phyloP scores from a whole-genome alignment of 2,888 invertebrate genomes.

The Hipparchia semele region DNA sequence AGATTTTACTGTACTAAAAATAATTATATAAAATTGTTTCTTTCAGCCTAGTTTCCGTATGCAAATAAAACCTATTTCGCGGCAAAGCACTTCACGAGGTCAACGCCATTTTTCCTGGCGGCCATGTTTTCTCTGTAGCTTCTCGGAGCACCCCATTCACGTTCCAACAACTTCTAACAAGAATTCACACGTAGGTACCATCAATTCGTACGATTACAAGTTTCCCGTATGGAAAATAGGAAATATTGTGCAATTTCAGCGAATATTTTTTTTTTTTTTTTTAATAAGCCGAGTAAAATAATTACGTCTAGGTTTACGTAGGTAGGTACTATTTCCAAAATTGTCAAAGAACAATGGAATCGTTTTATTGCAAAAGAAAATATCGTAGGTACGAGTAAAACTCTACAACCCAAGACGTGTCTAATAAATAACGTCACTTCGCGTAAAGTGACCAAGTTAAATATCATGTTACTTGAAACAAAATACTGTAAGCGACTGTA shows the following conservation, averaged over 20 bases:
- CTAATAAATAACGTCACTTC: too few relatives aligned
- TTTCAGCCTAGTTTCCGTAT: constrained; percentile 24
- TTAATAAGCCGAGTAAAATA: too few relatives aligned
- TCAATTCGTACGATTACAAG: constrained; percentile 23
- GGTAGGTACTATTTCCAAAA: too few relatives aligned
- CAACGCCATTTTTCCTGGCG: constrained; percentile 39
- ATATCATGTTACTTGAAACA: constrained; percentile 13
- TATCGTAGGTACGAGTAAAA: too few relatives aligned
- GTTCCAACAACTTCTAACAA: constrained; percentile 26
- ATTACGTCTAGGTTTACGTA: too few relatives aligned
- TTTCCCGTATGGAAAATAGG: neutral
- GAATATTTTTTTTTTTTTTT: neutral
- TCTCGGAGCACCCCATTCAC: constrained; percentile 32
- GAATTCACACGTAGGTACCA: constrained; percentile 20
- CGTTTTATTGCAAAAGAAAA: too few relatives aligned
- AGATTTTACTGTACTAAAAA: too few relatives aligned
- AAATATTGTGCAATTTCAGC: neutral
- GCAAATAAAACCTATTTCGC: constrained; percentile 35
- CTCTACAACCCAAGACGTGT: too few relatives aligned
- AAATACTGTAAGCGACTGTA: constrained; percentile 2
- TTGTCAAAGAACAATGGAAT: too few relatives aligned
- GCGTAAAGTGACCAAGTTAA: constrained; percentile 1
- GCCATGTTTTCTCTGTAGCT: constrained; percentile 31
- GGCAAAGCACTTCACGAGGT: constrained; percentile 40
- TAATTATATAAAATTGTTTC: too few relatives aligned